These are phyloP conservation scores for Ptyas mucosa DNA, from an alignment of 2,113 vertebrate species.

Conservation along the genomic window DNA sequence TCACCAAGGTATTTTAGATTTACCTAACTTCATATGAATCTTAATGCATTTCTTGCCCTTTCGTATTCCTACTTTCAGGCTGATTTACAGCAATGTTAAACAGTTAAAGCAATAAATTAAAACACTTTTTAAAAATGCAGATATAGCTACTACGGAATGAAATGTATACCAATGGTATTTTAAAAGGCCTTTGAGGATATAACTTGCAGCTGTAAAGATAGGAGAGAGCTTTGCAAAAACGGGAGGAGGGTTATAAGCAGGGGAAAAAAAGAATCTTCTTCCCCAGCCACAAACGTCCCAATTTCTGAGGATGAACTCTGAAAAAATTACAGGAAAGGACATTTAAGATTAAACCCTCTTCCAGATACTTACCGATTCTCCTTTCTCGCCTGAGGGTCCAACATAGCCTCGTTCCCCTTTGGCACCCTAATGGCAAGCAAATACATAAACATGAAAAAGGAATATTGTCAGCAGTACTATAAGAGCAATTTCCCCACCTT, in stretches of 20 bases:
- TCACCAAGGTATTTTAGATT: neutral
- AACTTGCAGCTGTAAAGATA: neutral
- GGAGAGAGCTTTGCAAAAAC: neutral
- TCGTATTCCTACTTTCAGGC: neutral
- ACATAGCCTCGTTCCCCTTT: constrained; percentile 86
- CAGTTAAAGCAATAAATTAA: neutral
- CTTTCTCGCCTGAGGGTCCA: constrained; percentile 82
- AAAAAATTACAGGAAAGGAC: neutral
- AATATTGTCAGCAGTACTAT: neutral
- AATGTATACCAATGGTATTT: neutral
- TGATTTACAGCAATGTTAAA: neutral
- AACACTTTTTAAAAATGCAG: neutral
- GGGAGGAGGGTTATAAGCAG: neutral
- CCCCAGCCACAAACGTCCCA: too few species aligned
- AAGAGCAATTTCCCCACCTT: neutral
- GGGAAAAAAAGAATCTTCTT: neutral
- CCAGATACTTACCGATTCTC: constrained; percentile 81
- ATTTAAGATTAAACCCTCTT: too few species aligned
- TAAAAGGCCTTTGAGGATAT: neutral
- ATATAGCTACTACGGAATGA: neutral
- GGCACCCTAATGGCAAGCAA: constrained; percentile 72
- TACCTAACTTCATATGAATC: neutral
- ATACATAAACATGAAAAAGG: neutral
- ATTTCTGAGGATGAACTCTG: neutral
- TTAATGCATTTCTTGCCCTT: neutral